Base-by-base conservation (phyloP, 1,140 invertebrate species). In the Apolygus lucorum region DNA sequence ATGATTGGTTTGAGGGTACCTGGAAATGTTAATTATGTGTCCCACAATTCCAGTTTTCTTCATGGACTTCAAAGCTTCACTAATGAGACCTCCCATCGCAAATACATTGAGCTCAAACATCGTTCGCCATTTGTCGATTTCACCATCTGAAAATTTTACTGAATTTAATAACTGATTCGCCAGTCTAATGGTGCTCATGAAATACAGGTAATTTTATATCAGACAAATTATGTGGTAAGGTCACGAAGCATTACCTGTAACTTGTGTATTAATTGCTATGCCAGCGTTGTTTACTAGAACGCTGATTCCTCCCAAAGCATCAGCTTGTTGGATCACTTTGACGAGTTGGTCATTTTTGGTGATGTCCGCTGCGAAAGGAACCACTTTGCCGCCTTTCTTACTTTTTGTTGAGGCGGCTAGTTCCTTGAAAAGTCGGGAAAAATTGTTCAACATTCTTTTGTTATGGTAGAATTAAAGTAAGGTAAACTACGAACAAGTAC, bases 201-300 rank as follows among this genome's bases (percentile, higher is more conserved):
- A n/a, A n/a, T n/a, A n/a, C n/a, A n/a, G n/a, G n/a, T n/a, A n/a
- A n/a, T n/a, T n/a, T n/a, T n/a, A n/a, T n/a, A n/a, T n/a, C n/a
- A n/a, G n/a, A n/a, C n/a, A n/a, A n/a, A n/a, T n/a, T n/a, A n/a
- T n/a, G n/a, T n/a, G n/a, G n/a, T n/a, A n/a, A n/a, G 17, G 34
- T 42, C 17, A 17, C 34, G 34, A 42, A 42, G 17, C 34, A 42
- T 28, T 28, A 65, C 63, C 63, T 29, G 26, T 25, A 26, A 49
- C 21, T 49, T 52, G 14, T 4, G 29, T 52, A 17, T 22, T 67
- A 14, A 2, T 42, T 4, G 66, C 42, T 2, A 83, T 65, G 1
- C 83, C 87, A 27, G 86, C 87, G 75, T 87, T 87, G 75, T 89
- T 89, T 29, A 90, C 79, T 21, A 87, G 81, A 8, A 88, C 81